Percentiles rank a stretch among this genome's conserved stretches.
phyloP scores from a whole-genome alignment of 2,797 vertebrate genomes.

The Arctocebus calabarensis region DNA sequence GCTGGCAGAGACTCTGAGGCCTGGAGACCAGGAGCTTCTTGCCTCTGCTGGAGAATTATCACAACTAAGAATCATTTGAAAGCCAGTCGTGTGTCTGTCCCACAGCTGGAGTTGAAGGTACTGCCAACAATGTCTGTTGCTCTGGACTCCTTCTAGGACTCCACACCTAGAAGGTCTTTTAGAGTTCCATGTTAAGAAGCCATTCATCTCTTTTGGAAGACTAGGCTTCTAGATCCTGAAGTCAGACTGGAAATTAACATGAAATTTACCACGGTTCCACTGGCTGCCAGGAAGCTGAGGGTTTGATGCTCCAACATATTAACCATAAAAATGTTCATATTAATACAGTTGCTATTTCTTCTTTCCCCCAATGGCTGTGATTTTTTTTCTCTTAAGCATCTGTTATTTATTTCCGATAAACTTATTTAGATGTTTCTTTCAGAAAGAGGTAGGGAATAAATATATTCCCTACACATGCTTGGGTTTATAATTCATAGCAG shows the following conservation, averaged over 20 bases:
- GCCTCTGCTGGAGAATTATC: neutral
- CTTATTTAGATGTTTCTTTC: neutral
- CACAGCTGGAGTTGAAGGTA: neutral
- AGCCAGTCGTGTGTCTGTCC: neutral
- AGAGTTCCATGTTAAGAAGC: neutral
- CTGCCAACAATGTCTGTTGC: neutral
- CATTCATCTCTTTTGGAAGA: neutral
- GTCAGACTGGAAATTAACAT: neutral
- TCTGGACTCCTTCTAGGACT: neutral
- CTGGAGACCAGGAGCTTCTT: neutral
- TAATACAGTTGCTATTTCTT: neutral
- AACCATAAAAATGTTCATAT: neutral
- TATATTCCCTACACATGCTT: rapidly evolving
- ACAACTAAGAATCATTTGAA: neutral
- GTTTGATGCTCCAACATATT: neutral
- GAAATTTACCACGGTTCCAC: neutral
- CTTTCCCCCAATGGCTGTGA: neutral
- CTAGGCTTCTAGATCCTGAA: neutral
- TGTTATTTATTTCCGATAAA: neutral
- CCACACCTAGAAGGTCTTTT: neutral
- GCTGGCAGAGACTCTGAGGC: neutral
- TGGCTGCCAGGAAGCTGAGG: constrained; percentile 3
- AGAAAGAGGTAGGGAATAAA: constrained; percentile 3
- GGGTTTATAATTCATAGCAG: neutral
- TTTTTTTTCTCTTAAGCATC: neutral